Evolutionary conservation across 1,140 invertebrate species (phyloP).

Genomic region (Zaprionus africanus): DNA sequence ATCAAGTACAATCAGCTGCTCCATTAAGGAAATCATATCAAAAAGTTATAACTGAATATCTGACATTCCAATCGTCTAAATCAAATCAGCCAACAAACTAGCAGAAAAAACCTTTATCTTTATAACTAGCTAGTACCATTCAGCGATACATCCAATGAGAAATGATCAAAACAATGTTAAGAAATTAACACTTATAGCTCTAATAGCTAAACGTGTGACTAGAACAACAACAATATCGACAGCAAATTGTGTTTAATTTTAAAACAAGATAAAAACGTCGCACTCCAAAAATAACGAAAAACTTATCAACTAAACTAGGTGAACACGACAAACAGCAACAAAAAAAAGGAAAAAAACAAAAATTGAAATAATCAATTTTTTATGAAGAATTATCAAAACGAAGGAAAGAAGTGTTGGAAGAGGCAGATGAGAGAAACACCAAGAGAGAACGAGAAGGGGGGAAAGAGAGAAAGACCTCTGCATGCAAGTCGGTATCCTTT

Average conservation of each 20-base stretch:
- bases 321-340: slow-evolving; percentile 6
- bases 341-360: slow-evolving; percentile 41
- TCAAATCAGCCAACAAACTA: slow-evolving; percentile 1
- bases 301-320: slow-evolving; percentile 29
- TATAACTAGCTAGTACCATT: slow-evolving; percentile 12
- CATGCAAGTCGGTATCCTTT: slow-evolving; percentile 47
- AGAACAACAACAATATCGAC: not conserved
- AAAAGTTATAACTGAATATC: not conserved
- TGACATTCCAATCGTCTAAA: slow-evolving; percentile 6
- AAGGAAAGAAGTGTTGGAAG: not conserved
- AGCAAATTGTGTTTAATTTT: slow-evolving; percentile 73
- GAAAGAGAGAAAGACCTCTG: slow-evolving; percentile 3
- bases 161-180: slow-evolving; percentile 46
- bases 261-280: slow-evolving; percentile 71
- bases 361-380: slow-evolving; percentile 65
- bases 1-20: not conserved
- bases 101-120: slow-evolving; percentile 26
- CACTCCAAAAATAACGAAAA: slow-evolving; percentile 38
- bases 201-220: slow-evolving; percentile 16
- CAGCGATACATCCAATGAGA: slow-evolving; percentile 10
- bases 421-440: not conserved
- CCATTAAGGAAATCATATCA: slow-evolving; percentile 1
- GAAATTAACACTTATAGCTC: slow-evolving; percentile 33
- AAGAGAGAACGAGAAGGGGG: not conserved
- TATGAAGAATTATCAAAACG: slow-evolving; percentile 60